Evolutionary conservation across 2,797 vertebrate species (phyloP), one percentile per base, ranked within the genome.

Genomic region (Mallotus villosus): DNA sequence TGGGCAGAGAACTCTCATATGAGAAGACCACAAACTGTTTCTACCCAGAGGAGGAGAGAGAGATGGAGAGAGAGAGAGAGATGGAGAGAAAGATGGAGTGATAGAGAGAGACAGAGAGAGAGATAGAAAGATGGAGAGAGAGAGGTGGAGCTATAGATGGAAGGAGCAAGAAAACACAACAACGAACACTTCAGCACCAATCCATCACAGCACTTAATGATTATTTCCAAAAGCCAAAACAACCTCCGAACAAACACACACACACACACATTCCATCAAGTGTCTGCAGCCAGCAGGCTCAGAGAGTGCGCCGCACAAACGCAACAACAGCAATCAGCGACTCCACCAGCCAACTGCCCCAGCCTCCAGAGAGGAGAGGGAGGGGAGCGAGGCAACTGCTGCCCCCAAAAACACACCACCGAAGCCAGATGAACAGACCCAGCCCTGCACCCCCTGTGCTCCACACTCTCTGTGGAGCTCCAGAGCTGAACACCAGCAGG

Each of bases 1-100:
- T 77, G 68, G 80, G 78, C 66, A 78, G 66, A 73, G 68, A 58
- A 17, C 69, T 37, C 71, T 64, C 68, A 14, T 46, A 12, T 46
- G 41, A 12, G 8, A 63, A 63, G 60, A 29, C 17, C 9, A 59
- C 72, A 70, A 63, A 76, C 25, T 55, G 66, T 19, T 29, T 1
- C 7, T 8, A 34, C 32, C 32, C 32, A 8, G 32, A 34, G 12
- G 9, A 14, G 2, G 41, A 46, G 41, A 46, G 41, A 46, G 11
- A 46, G 41, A 41, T 27, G 27, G 27, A 37, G 34, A 37, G 34
- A 37, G 34, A 37, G 8, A 37, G 34, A 8, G 34, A 8, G 34
- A 37, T 29, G 32, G 32, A 34, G 41, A 46, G 11, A 46, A 14
- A 46, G 11, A 46, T 12, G 2, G 41, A 46, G 9, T 14, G 12